Base-by-base conservation (phyloP, 2,888 invertebrate species). In the Lithophane semibrunnea region DNA sequence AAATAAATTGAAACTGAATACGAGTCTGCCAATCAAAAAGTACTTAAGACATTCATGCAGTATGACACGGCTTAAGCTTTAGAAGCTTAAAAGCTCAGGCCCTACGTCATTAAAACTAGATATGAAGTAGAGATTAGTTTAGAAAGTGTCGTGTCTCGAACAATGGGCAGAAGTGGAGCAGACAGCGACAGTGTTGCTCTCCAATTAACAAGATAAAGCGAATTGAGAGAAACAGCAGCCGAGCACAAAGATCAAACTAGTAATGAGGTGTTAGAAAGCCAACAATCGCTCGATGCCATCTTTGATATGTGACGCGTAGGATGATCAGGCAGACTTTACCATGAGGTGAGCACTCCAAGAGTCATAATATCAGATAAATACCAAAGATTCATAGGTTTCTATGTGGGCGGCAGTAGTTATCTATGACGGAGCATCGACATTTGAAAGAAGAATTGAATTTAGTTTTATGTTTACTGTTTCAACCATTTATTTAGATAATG, bases 131-230 rank as follows among this genome's bases (percentile, higher is more conserved):
- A 93, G 94, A 94, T 95, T 94, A 93, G 89, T 92, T 92, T 94
- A 93, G 96, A 95, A 95, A 95, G 96, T 95, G 95, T 95, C 93
- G 92, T 93, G 90, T 90, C 89, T 90, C 89, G 90, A 94, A 95
- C 95, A 94, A 95, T 95, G 89, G 93, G 88, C 87, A 88, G 91
- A 93, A 94, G 92, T 94, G 87, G 94, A 93, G 93, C 93, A 92
- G 89, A 77, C 83, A 87, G 83, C 88, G 91, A 91, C 91, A 91
- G 87, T 85, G 82, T 80, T 86, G 89, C 82, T 90, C 91, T 92
- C 92, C 93, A 94, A 93, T 94, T 94, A 94, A 94, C 93, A 91
- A 94, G 92, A 93, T 90, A 90, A 89, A 91, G 88, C 84, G 92
- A 90, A 92, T 92, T 91, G 90, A 91, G 91, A 88, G 89, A 89